Evolutionary conservation across 2,113 vertebrate species (phyloP).

Genomic region (Cranoglanis bouderius): DNA sequence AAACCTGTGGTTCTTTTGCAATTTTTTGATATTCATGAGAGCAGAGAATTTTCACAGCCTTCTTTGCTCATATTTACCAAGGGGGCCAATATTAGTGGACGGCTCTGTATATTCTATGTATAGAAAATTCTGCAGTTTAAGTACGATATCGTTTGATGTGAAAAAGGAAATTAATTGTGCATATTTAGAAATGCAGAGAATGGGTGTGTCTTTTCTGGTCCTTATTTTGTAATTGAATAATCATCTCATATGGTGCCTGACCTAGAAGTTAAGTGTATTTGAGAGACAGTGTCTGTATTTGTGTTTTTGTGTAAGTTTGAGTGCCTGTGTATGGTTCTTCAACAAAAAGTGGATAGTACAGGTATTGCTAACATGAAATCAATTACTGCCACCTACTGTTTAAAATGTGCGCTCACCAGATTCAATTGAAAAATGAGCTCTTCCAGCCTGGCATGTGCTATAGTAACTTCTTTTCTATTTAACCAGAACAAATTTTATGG

Average conservation of each 20-base stretch:
- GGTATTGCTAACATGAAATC: slow-evolving; percentile 31
- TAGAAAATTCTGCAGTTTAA: background rate
- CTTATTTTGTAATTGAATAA: slow-evolving; percentile 72
- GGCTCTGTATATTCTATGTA: no score
- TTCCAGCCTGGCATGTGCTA: slow-evolving; percentile 8
- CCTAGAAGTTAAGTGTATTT: slow-evolving; percentile 53
- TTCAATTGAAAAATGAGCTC: slow-evolving; percentile 24
- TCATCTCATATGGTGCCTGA: slow-evolving; percentile 64
- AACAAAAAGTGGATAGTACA: background rate
- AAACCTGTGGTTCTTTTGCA: no score
- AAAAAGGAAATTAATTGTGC: background rate
- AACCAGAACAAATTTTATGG: slow-evolving; percentile 12
- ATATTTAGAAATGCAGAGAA: slow-evolving; percentile 30
- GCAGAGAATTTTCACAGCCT: no score
- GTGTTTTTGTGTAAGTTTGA: slow-evolving; percentile 17
- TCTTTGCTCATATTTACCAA: no score
- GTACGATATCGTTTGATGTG: no score
- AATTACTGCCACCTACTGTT: slow-evolving; percentile 69
- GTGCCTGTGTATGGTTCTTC: slow-evolving; percentile 9
- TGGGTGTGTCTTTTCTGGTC: slow-evolving; percentile 58
- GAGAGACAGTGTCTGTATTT: slow-evolving; percentile 28
- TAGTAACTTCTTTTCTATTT: slow-evolving; percentile 24
- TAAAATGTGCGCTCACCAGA: slow-evolving; percentile 26
- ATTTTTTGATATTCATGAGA: no score
- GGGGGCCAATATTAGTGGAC: no score